These are phyloP conservation scores for Dryadula phaetusa DNA, from an alignment of 2,888 invertebrate species.

Conservation along the genomic window DNA sequence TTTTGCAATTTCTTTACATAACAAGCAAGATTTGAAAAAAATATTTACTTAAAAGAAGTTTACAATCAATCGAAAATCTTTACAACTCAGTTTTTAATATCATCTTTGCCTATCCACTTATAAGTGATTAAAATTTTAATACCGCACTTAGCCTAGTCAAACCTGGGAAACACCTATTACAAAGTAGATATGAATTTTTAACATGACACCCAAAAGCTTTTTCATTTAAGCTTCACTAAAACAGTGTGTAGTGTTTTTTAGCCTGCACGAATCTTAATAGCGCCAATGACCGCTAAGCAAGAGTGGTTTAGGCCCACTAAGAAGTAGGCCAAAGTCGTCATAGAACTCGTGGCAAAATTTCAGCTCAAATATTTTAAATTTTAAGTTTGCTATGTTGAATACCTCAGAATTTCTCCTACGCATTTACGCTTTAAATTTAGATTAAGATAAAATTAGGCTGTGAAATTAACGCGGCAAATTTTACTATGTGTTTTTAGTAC, in stretches of 20 bases:
- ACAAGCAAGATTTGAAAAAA: too few species aligned
- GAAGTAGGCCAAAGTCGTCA: constrained; percentile 51
- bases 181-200: background rate
- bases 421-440: constrained; percentile 42
- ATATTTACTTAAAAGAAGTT: too few species aligned
- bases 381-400: constrained; percentile 43
- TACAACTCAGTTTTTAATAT: too few species aligned
- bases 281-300: constrained; percentile 45
- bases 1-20: too few species aligned
- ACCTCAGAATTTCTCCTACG: constrained; percentile 42
- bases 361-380: constrained; percentile 51
- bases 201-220: background rate
- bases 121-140: too few species aligned
- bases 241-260: constrained; percentile 39
- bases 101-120: too few species aligned
- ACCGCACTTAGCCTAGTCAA: background rate
- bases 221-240: constrained; percentile 21
- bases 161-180: background rate
- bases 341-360: constrained; percentile 47
- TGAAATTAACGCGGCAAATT: constrained; percentile 33
- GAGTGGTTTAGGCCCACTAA: constrained; percentile 45
- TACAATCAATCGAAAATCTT: too few species aligned
- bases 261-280: constrained; percentile 42
- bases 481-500: constrained; percentile 25
- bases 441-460: constrained; percentile 41